Percentiles rank a stretch among this genome's conserved stretches.
Evolutionary conservation across 2,888 invertebrate species (phyloP).

Genomic region (Phalangium opilio): DNA sequence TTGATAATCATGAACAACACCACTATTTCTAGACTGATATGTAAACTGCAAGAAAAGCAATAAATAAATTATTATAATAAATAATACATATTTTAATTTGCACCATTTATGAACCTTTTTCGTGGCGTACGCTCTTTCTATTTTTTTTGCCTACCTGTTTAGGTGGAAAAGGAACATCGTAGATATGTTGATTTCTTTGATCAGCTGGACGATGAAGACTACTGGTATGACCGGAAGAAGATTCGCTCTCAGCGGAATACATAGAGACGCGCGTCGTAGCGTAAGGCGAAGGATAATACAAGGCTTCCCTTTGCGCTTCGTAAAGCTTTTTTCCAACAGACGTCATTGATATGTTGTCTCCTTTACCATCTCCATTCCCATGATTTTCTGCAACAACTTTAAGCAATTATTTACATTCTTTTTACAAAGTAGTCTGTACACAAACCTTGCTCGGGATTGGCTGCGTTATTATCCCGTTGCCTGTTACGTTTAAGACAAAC

Average conservation of each 20-base stretch:
- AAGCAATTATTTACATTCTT: no score
- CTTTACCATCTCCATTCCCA: constrained; percentile 10
- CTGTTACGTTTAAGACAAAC: constrained; percentile 15
- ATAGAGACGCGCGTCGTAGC: constrained; percentile 16
- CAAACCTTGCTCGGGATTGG: constrained; percentile 12
- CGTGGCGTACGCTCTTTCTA: no score
- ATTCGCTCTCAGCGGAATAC: constrained; percentile 17
- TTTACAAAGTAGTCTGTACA: no score
- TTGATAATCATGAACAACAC: constrained; percentile 15
- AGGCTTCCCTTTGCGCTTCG: constrained; percentile 14
- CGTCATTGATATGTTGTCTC: constrained; percentile 17
- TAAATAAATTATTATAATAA: no score
- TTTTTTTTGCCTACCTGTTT: constrained; percentile 12
- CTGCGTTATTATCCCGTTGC: constrained; percentile 13
- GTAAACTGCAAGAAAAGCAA: constrained; percentile 15
- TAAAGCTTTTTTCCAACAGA: constrained; percentile 17
- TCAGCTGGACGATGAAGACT: constrained; percentile 13
- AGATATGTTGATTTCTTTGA: constrained; percentile 14
- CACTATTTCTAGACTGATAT: constrained; percentile 11
- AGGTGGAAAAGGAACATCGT: constrained; percentile 17
- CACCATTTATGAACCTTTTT: no score
- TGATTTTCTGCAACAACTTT: no score
- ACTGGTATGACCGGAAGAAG: constrained; percentile 16
- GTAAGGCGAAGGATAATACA: constrained; percentile 17
- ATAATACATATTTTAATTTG: no score